These are phyloP conservation scores for Poecilia velifera DNA, from an alignment of 2,797 vertebrate genomes.

Conservation along the genomic window DNA sequence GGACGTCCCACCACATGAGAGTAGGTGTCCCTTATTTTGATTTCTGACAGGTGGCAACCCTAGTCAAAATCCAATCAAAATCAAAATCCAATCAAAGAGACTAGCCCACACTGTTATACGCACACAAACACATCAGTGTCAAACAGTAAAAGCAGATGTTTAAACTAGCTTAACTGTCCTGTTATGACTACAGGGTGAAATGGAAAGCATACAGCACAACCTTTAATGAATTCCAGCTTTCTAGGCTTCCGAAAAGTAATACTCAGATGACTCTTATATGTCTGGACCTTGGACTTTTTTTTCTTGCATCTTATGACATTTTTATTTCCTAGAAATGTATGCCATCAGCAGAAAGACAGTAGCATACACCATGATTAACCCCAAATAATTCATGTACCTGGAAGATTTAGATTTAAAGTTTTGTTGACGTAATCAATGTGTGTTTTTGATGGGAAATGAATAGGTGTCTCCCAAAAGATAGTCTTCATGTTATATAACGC, in stretches of 20 bases:
- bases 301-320: constrained; percentile 2
- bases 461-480: neutral
- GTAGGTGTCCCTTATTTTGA: no score
- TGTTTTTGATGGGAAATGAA: neutral
- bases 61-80: constrained; percentile 48
- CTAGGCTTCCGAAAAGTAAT: constrained; percentile 5
- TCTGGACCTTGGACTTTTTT: neutral
- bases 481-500: no score
- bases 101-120: constrained; percentile 32
- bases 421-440: neutral
- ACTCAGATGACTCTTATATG: constrained; percentile 8
- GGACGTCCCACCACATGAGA: no score
- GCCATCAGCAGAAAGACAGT: neutral
- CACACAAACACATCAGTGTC: constrained; percentile 58
- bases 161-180: constrained; percentile 59
- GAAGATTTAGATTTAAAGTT: neutral
- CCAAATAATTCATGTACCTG: neutral
- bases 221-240: constrained; percentile 29
- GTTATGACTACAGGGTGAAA: constrained; percentile 56
- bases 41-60: no score
- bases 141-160: constrained; percentile 49
- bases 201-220: constrained; percentile 31
- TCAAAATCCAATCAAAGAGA: constrained; percentile 53
- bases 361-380: neutral
- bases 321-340: neutral